Percentiles rank a stretch among this genome's conserved stretches.
Conservation (phyloP, 2,113 vertebrate species). For the Melanerpes formicivorus region DNA sequence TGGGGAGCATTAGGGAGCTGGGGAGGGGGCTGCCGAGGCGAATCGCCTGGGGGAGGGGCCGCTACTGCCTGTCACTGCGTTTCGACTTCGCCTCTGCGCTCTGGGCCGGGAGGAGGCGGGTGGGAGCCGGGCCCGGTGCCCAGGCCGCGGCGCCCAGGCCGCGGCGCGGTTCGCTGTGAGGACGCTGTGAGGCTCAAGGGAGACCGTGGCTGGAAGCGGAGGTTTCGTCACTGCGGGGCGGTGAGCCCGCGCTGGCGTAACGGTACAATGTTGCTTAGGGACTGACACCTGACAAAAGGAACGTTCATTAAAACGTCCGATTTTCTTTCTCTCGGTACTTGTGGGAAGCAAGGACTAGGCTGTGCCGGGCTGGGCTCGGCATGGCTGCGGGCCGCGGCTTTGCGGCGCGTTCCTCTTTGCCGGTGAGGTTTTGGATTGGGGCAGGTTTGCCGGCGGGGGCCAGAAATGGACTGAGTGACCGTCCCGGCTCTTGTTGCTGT, state of each 20-base stretch:
- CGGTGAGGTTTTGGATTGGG: neutral
- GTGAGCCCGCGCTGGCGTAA: neutral
- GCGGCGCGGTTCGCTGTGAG: neutral
- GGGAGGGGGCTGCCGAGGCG: neutral
- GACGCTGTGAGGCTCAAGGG: neutral
- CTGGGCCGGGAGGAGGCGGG: neutral
- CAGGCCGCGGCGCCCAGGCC: neutral
- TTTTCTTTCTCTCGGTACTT: neutral
- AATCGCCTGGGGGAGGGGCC: neutral
- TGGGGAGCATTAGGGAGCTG: rapidly evolving
- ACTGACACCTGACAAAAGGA: rapidly evolving
- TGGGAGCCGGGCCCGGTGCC: too few relatives aligned
- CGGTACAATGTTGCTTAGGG: neutral
- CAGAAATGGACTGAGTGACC: too few relatives aligned
- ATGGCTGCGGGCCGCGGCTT: neutral
- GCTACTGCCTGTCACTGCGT: neutral
- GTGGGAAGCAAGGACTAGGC: rapidly evolving
- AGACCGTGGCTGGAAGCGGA: neutral
- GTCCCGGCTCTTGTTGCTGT: too few relatives aligned
- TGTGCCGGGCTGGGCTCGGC: neutral
- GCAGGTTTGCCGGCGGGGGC: neutral
- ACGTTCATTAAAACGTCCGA: rapidly evolving
- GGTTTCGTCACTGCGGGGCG: neutral
- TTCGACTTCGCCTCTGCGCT: neutral
- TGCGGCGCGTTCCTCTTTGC: too few relatives aligned